Evolutionary conservation across 2,113 vertebrate species (phyloP), one percentile per base, ranked within the genome.

Genomic region (Ceyx margarethae): DNA sequence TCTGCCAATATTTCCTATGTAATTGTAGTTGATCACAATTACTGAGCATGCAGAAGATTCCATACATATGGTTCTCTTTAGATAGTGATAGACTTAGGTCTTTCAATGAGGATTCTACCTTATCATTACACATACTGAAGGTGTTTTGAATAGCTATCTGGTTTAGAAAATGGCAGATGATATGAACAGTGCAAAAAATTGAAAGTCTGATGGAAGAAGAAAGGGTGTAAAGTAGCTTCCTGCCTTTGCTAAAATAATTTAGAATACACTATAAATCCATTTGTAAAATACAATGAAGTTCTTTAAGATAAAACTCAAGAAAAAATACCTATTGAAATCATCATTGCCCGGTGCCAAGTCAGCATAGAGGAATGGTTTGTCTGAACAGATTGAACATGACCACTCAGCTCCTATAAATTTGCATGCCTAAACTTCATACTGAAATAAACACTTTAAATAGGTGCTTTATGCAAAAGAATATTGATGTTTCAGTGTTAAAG

Each of bases 171-270:
- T 43, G 35, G 58, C 50, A 64, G 81, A 80, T 28, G n/a, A 89
- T 22, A 67, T 19, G 37, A 96, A 93, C 22, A 85, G 43, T 82
- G 71, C 19, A 95, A 57, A 93, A 96, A 96, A 94, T 19, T 80
- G 28, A 12, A 91, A 83, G 33, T 17, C 21, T 64, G 26, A 46
- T 22, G 40, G 61, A 95, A 57, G 42, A 64, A 56, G 77, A 92
- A 89, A 74, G 4, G 17, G 16, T 2, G 0, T 28, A 18, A 66
- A 81, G 31, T 19, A 57, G n/a, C 14, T 77, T 45, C 53, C 46
- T 28, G 43, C 11, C 29, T 74, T 8, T 87, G 35, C 21, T 74
- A 64, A 79, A 91, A 65, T 50, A 19, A 93, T 69, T 81, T 74
- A 79, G 28, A 87, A 91, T 65, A 51, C 5, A 91, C 2, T 42